Percentiles rank a stretch among this genome's conserved stretches.
Conservation (phyloP, 2,113 vertebrate genomes). For the Anser brachyrhynchus region DNA sequence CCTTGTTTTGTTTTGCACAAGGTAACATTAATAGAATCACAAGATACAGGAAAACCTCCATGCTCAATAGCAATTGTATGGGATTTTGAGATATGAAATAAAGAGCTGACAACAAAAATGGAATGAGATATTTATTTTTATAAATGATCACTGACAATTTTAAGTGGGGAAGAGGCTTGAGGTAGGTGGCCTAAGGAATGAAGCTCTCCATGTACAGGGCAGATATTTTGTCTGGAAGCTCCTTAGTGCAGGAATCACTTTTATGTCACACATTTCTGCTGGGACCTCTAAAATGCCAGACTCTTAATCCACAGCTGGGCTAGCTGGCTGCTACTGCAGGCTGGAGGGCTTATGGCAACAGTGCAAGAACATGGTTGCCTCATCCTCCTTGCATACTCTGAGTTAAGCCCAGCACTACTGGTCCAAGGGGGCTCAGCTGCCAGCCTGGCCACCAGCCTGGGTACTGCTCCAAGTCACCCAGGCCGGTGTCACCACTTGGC, state of each 20-base stretch:
- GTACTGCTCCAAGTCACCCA: background rate
- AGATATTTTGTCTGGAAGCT: background rate
- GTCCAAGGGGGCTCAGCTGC: background rate
- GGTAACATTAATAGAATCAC: background rate
- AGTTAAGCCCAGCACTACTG: background rate
- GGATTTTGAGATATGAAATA: background rate
- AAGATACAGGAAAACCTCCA: background rate
- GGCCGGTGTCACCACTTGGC: background rate
- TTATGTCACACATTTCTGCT: background rate
- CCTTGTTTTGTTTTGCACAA: background rate
- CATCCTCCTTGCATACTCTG: rapidly evolving
- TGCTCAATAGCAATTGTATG: background rate
- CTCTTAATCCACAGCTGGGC: background rate
- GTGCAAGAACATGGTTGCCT: background rate
- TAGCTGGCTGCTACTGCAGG: rapidly evolving
- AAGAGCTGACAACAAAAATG: background rate
- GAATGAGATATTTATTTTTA: background rate
- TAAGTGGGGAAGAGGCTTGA: background rate
- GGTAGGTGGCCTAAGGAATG: background rate
- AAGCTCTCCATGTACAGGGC: background rate
- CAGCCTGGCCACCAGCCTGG: background rate
- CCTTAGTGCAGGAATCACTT: background rate
- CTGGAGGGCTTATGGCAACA: background rate
- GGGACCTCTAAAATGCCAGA: background rate
- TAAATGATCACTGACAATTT: background rate